Evolutionary conservation across 2,113 vertebrate genomes (phyloP).

Genomic region (Noturus placidus): DNA sequence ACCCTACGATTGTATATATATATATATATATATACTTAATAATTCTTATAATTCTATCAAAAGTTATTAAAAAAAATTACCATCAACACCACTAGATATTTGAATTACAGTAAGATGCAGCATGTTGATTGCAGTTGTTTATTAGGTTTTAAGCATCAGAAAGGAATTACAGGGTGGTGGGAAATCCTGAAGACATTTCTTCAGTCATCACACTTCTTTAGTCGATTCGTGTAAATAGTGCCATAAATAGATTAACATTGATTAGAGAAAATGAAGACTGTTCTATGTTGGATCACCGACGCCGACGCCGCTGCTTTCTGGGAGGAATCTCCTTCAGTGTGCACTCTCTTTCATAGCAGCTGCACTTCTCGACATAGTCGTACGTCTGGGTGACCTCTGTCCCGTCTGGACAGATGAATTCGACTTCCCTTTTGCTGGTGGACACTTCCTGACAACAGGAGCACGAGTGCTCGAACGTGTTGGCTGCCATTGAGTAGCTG

Average conservation of each 20-base stretch:
- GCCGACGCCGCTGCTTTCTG: not conserved
- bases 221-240: conserved; percentile 15
- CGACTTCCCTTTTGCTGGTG: conserved; percentile 50
- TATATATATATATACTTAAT: too few relatives aligned
- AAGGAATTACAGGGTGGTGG: not conserved
- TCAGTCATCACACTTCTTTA: not conserved
- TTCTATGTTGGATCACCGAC: conserved; percentile 19
- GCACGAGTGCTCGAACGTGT: conserved; percentile 59
- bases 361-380: conserved; percentile 61
- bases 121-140: conserved; percentile 19
- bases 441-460: conserved; percentile 66
- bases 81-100: not conserved
- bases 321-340: not conserved
- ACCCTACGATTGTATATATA: too few relatives aligned
- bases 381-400: conserved; percentile 58
- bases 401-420: conserved; percentile 62
- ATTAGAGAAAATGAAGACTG: conserved; percentile 16
- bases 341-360: conserved; percentile 61
- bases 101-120: not conserved
- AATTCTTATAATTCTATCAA: not conserved
- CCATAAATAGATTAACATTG: conserved; percentile 40
- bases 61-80: not conserved
- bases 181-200: not conserved
- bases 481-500: conserved; percentile 59
- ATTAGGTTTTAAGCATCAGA: conserved; percentile 33